Conservation (phyloP, 2,888 invertebrate genomes). For the Altica lythri region DNA sequence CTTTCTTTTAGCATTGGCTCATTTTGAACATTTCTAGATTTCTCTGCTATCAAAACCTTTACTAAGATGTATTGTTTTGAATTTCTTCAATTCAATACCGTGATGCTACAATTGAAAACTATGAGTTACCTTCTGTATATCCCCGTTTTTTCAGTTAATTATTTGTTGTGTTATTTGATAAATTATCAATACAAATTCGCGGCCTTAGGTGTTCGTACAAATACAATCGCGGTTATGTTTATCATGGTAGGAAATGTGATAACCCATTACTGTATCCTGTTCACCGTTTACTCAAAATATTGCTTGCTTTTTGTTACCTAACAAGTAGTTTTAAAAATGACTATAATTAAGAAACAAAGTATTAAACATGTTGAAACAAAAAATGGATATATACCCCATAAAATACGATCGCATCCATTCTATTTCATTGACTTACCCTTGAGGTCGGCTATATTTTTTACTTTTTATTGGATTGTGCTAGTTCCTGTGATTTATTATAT, state of each 20-base stretch:
- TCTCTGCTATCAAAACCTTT: too few relatives aligned
- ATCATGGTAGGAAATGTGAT: constrained; percentile 21
- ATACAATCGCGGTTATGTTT: constrained; percentile 15
- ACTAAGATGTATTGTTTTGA: too few relatives aligned
- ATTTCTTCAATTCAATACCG: too few relatives aligned
- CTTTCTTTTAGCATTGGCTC: too few relatives aligned
- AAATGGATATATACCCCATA: constrained; percentile 24
- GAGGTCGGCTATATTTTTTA: constrained; percentile 42
- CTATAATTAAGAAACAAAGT: constrained; percentile 9
- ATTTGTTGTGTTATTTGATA: background rate
- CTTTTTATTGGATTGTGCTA: constrained; percentile 53
- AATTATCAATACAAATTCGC: constrained; percentile 3
- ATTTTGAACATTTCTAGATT: too few relatives aligned
- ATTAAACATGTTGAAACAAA: constrained; percentile 11
- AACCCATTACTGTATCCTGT: constrained; percentile 9
- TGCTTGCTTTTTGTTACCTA: constrained; percentile 4
- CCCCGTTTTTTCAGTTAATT: background rate
- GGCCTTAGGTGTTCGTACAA: background rate
- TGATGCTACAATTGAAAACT: too few relatives aligned
- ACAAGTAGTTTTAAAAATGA: constrained; percentile 7
- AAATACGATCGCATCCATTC: constrained; percentile 43
- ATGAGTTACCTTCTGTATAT: background rate
- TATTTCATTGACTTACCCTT: constrained; percentile 43
- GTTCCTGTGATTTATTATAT: constrained; percentile 48
- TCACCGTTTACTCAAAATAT: background rate